Percentiles rank a stretch among this genome's conserved stretches.
Conservation (phyloP, 2,888 invertebrate genomes). For the Ephialtes manifestator region DNA sequence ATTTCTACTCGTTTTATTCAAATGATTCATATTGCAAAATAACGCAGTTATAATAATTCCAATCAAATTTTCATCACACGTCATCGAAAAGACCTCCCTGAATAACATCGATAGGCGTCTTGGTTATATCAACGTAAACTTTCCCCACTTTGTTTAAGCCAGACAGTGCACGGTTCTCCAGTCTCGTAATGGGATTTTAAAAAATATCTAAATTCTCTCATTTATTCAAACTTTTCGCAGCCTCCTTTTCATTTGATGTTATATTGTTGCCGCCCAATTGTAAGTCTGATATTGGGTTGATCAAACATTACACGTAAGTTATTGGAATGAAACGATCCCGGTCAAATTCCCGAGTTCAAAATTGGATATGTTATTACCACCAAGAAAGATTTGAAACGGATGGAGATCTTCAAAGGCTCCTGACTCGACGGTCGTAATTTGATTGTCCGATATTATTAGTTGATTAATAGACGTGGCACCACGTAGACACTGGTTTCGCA, state of each 20-base stretch:
- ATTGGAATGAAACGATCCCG: not conserved
- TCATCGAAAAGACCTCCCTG: too few relatives aligned
- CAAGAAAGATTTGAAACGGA: not conserved
- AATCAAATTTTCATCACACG: too few relatives aligned
- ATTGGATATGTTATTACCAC: not conserved
- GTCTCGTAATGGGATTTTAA: not conserved
- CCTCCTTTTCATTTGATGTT: not conserved
- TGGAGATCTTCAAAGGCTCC: slow-evolving; percentile 7
- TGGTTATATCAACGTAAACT: not conserved
- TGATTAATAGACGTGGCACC: not conserved
- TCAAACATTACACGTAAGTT: not conserved
- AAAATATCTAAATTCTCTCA: not conserved
- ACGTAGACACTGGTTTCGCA: not conserved
- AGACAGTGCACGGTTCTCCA: not conserved
- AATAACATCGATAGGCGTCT: not conserved
- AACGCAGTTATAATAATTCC: too few relatives aligned
- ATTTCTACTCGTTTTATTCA: too few relatives aligned
- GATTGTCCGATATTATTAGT: not conserved
- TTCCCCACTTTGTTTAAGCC: not conserved
- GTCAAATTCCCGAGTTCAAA: not conserved
- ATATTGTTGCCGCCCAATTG: not conserved
- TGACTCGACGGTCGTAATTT: not conserved
- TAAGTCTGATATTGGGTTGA: not conserved
- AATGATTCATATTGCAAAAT: too few relatives aligned
- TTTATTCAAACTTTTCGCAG: not conserved